Percentiles rank a stretch among this genome's conserved stretches.
Evolutionary conservation across 2,888 invertebrate genomes (phyloP).

Genomic region (Drosophila histrio): DNA sequence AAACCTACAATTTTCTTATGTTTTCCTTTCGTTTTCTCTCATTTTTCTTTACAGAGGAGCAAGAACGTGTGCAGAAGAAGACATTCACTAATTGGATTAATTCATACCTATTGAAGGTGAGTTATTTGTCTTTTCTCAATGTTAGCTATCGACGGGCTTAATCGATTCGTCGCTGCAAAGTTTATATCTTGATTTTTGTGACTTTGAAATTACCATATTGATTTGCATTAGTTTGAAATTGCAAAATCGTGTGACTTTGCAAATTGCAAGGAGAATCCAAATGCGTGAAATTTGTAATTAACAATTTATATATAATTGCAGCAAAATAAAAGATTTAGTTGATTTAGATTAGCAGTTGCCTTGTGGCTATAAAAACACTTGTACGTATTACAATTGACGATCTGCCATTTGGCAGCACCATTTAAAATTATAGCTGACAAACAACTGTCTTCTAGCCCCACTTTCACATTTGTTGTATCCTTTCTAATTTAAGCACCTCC

Average conservation of each 20-base stretch:
- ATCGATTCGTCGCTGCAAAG: conserved; percentile 56
- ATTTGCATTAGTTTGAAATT: conserved; percentile 47
- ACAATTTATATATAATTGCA: background rate
- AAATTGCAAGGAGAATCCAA: background rate
- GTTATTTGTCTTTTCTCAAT: conserved; percentile 61
- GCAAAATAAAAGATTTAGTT: background rate
- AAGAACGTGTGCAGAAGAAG: conserved; percentile 99
- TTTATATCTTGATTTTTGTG: conserved; percentile 49
- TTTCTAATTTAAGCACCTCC: conserved; percentile 72
- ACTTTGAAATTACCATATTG: conserved; percentile 71
- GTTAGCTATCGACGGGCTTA: conserved; percentile 17
- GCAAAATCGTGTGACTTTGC: conserved; percentile 40
- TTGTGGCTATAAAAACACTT: background rate
- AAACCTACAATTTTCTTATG: conserved; percentile 43
- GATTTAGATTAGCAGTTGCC: background rate
- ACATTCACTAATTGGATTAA: conserved; percentile 99
- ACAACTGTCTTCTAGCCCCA: conserved; percentile 36
- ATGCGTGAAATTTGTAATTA: conserved; percentile 12
- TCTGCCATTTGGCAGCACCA: conserved; percentile 2
- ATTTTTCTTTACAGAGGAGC: conserved; percentile 93
- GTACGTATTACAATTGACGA: conserved; percentile 11
- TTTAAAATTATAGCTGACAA: conserved; percentile 19
- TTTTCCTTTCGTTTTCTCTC: conserved; percentile 32
- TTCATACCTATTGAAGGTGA: conserved; percentile 97
- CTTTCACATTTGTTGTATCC: conserved; percentile 56